These are phyloP conservation scores for Gambusia affinis DNA, from an alignment of 2,113 vertebrate species.

Conservation along the genomic window DNA sequence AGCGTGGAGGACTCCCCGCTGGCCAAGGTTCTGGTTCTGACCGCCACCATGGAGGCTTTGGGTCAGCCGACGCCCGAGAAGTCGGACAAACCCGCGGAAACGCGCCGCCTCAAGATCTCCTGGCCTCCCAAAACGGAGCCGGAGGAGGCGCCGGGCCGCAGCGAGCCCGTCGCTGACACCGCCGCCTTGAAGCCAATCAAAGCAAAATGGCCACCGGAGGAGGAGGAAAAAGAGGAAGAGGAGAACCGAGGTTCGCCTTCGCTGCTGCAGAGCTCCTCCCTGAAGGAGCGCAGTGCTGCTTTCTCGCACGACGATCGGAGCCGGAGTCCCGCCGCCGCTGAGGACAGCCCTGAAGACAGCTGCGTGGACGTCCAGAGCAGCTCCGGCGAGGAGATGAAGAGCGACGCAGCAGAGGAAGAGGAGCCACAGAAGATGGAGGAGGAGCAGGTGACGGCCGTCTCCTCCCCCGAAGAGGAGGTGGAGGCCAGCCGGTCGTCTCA, in stretches of 20 bases:
- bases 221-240: constrained; percentile 86
- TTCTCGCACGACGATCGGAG: constrained; percentile 71
- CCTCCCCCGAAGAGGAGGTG: constrained; percentile 66
- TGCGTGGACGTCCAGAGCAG: no score
- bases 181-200: constrained; percentile 77
- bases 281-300: constrained; percentile 88
- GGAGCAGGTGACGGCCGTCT: constrained; percentile 48
- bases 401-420: constrained; percentile 54
- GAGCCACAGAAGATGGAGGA: constrained; percentile 31
- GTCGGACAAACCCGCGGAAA: constrained; percentile 84
- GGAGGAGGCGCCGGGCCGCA: constrained; percentile 30
- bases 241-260: constrained; percentile 80
- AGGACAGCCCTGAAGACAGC: not conserved
- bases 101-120: constrained; percentile 90
- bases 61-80: constrained; percentile 69
- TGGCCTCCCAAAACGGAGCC: constrained; percentile 86
- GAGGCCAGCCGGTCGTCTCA: constrained; percentile 81
- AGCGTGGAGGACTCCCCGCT: constrained; percentile 91
- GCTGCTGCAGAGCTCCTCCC: constrained; percentile 83
- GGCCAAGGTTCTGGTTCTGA: constrained; percentile 90
- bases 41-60: constrained; percentile 91
- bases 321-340: constrained; percentile 26
- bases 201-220: constrained; percentile 96
- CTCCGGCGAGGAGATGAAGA: constrained; percentile 46
- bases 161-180: constrained; percentile 70